Conservation (phyloP, 1,140 invertebrate species). For the Dufourea novaeangliae region DNA sequence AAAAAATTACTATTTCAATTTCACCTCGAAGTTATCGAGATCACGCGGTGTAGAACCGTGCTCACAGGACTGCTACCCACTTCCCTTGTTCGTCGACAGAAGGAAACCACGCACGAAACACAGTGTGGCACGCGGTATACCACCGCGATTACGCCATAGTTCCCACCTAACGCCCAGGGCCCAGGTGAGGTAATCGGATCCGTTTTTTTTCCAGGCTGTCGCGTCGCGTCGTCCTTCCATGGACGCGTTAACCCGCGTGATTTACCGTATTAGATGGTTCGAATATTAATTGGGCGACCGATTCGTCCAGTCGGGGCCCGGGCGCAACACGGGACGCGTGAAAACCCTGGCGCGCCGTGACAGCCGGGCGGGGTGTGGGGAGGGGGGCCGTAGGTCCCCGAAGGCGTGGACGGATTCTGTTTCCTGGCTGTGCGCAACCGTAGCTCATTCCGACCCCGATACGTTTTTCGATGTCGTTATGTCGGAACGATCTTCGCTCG, state of each 20-base stretch:
- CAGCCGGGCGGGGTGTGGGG: conserved; percentile 40
- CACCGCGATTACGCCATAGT: conserved; percentile 39
- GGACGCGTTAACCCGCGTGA: conserved; percentile 38
- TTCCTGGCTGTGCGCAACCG: neutral
- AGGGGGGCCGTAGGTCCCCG: conserved; percentile 25
- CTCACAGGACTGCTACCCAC: no score
- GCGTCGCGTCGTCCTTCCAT: conserved; percentile 44
- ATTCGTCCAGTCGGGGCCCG: neutral
- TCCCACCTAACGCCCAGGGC: conserved; percentile 27
- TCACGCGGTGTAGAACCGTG: no score
- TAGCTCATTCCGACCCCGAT: neutral
- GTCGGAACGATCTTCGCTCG: conserved; percentile 25
- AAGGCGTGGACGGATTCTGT: conserved; percentile 18
- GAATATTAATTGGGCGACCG: conserved; percentile 71
- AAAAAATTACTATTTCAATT: no score
- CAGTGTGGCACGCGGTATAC: neutral
- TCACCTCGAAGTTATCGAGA: no score
- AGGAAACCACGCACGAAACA: neutral
- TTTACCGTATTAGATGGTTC: conserved; percentile 63
- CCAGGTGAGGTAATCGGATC: conserved; percentile 63
- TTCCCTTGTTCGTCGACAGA: neutral
- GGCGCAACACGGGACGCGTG: conserved; percentile 29
- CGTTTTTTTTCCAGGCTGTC: conserved; percentile 63
- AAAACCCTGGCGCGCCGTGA: conserved; percentile 50
- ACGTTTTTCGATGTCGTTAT: conserved; percentile 12